Evolutionary conservation across 2,797 vertebrate genomes (phyloP).

Genomic region (Scleropages formosus): DNA sequence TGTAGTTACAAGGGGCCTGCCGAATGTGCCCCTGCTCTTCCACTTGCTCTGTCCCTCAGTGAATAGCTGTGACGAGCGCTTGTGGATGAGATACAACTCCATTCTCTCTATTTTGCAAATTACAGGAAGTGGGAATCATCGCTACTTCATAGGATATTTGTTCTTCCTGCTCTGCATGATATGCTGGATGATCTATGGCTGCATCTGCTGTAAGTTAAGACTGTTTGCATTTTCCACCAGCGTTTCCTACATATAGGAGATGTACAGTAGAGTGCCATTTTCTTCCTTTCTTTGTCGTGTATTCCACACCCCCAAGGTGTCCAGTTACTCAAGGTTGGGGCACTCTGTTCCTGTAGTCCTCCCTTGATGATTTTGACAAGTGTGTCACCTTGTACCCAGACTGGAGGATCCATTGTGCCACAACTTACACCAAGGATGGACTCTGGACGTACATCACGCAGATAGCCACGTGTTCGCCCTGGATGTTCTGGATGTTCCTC

Average conservation of each 20-base stretch:
- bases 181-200: conserved; percentile 99
- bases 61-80: background rate
- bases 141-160: conserved; percentile 96
- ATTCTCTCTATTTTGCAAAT: conserved; percentile 7
- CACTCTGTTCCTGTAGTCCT: background rate
- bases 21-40: background rate
- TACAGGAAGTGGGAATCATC: conserved; percentile 94
- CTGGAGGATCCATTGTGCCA: conserved; percentile 93
- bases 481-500: conserved; percentile 99
- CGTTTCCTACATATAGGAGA: too few relatives aligned
- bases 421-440: conserved; percentile 88
- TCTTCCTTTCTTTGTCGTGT: too few relatives aligned
- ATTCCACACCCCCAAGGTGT: too few relatives aligned
- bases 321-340: too few relatives aligned
- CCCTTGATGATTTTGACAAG: background rate
- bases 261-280: too few relatives aligned
- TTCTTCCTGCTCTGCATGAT: conserved; percentile 99
- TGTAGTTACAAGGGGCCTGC: too few relatives aligned
- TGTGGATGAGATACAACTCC: background rate
- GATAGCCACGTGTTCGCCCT: conserved; percentile 94
- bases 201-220: conserved; percentile 87
- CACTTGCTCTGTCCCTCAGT: background rate
- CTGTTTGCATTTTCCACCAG: background rate
- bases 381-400: conserved; percentile 61
- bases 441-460: conserved; percentile 96